Base-by-base conservation (phyloP, 2,888 invertebrate species). In the Ophioninae sp. region DNA sequence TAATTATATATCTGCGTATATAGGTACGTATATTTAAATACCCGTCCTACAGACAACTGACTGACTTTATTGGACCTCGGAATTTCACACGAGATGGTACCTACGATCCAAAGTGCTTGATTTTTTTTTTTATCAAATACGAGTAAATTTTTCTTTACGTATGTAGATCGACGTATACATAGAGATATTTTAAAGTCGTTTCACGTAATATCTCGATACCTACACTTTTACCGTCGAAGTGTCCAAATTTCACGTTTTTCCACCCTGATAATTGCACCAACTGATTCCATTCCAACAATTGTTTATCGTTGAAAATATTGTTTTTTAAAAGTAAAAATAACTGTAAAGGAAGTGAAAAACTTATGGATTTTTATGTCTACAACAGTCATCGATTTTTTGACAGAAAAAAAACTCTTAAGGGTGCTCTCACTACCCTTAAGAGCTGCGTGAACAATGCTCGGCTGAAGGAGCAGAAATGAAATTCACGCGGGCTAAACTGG, bases 131-230 rank as follows among this genome's bases (percentile, higher is more conserved):
- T 30, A 73, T 73, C 23, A 73, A 73, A 73, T 63, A 44, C 9
- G 9, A 67, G 20, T 88, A 86, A 87, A 88, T 87, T 88, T 83
- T 85, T 51, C 51, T 6, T 44, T 13, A 6, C 51, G 17, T 51
- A 67, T 80, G 78, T 85, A 86, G 87, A 87, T 30, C 30, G 0
- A 8, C 63, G 0, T 30, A 5, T 7, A 37, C 17, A 17, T 37
- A 59, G 6, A 0, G 59, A 22, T 30, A 20, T 59, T 58, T n/a
- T 17, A 58, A 58, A 58, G 20, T 58, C n/a, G 5, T 9, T 9
- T 44, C 44, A 13, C 6, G 51, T 51, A 13, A 51, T 51, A 10
- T 51, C 17, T 13, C 17, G 13, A 13, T 51, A n/a, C n/a, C n/a
- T n/a, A 13, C 51, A 51, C 13, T 10, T 17, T 51, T 51, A 17